Base-by-base conservation (phyloP, 2,797 vertebrate species). In the Coregonus ussuriensis region DNA sequence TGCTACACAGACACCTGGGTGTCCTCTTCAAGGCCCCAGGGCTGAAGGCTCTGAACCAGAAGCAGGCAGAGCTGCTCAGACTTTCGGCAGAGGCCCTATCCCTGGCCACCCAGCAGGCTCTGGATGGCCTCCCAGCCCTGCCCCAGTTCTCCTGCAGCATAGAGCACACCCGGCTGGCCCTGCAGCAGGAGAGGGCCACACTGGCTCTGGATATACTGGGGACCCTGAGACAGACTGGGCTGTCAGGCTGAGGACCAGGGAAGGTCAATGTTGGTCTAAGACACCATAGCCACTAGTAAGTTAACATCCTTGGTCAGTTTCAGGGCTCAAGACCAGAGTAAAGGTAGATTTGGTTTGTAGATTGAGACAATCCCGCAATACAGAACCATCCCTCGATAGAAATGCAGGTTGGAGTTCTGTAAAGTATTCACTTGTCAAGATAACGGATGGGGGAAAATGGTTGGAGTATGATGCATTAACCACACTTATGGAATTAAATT, bases 91-190 rank as follows among this genome's bases (percentile, higher is more conserved):
- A 31, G 0, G 81, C 91, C 79, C 87, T 90, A 81, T 80, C 78
- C 15, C 86, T 80, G 21, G 74, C 75, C 9, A 80, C 92, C 62
- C 87, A 89, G 66, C 87, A 54, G 66, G 91, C 88, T 74, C 88
- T 96, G 74, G 62, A 82, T 76, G 85, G 81, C 25, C 93, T 98
- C 1, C 96, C 96, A 0, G 87, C 76, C 0, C 85, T 95, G 70
- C 95, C 97, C 6, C 95, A 95, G 85, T 97, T 98, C 91, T 92
- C 93, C 78, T 95, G 92, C 91, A 91, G 94, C 1, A 77, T 85
- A 7, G 96, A 97, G 87, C 95, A 96, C 76, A 93, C 93, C 1
- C 93, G 92, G 74, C 86, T 97, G 72, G 69, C 86, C 53, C 92
- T 98, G 84, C 87, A 85, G 74, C 93, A 91, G 0, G 94, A 95